Conservation (phyloP, 2,888 invertebrate genomes). For the Sussaba pulchella region DNA sequence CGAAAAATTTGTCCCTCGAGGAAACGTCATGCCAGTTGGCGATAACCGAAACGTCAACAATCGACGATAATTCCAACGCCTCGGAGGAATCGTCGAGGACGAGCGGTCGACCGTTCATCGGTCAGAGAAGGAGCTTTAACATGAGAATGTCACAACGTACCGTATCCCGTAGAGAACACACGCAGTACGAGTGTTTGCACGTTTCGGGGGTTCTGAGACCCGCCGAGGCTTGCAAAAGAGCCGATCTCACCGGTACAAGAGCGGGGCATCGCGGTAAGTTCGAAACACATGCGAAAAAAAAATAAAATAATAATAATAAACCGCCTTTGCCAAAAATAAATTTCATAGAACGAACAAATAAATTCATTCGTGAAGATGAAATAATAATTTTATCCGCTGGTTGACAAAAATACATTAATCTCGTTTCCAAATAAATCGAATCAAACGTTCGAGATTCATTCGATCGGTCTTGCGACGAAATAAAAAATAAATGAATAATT, state of each 20-base stretch:
- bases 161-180: conserved; percentile 84
- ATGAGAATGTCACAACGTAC: conserved; percentile 84
- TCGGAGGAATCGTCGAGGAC: conserved; percentile 70
- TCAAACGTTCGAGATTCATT: too few relatives aligned
- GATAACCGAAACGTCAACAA: conserved; percentile 73
- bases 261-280: conserved; percentile 70
- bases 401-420: too few relatives aligned
- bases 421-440: too few relatives aligned
- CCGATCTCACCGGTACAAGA: conserved; percentile 65
- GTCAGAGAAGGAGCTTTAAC: conserved; percentile 84
- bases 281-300: not conserved
- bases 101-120: conserved; percentile 68
- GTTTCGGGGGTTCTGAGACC: conserved; percentile 84
- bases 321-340: too few relatives aligned
- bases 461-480: too few relatives aligned
- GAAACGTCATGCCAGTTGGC: conserved; percentile 70
- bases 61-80: conserved; percentile 86
- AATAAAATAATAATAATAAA: too few relatives aligned
- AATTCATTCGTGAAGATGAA: too few relatives aligned
- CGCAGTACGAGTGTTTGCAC: conserved; percentile 85
- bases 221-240: conserved; percentile 75
- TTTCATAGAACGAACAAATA: too few relatives aligned
- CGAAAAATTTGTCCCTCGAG: conserved; percentile 86
- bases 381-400: too few relatives aligned
- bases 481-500: too few relatives aligned